Base-by-base conservation (phyloP, 64 coral and sea anemone genomes). In the Pocillopora damicornis region DNA sequence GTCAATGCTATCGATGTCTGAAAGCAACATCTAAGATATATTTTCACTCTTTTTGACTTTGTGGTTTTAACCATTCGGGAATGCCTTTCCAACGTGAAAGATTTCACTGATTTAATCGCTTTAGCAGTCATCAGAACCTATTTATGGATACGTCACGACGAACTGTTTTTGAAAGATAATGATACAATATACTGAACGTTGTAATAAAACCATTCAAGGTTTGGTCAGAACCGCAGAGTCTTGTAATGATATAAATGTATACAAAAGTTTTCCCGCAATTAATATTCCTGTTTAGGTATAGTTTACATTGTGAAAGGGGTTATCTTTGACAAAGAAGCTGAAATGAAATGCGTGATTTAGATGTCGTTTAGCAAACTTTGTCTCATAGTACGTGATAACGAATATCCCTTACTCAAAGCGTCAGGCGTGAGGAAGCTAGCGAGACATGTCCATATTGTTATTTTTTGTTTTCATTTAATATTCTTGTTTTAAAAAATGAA, bases 81-180 rank as follows among this genome's bases (percentile, higher is more conserved):
- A 79, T 79, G n/a, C 77, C 14, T 25, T n/a, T 79, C 23, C n/a
- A 23, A 59, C 58, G 22, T 26, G 57, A 1, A 58, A 60, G n/a
- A 79, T n/a, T 18, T 79, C 60, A 13, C 10, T n/a, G n/a, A 5
- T 30, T 79, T 79, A 79, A 79, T 79, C 51, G 77, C 56, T 58
- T 79, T 59, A 79, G 38, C 57, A 59, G 77, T 60, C 9, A 59
- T 59, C 17, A 22, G 77, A 34, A 20, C 11, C 57, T 30, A 26
- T 79, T 79, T 79, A 58, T 60, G 59, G 25, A 11, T 60, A 34
- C 77, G 77, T 60, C 77, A 79, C 58, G 1, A 14, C 57, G n/a
- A 79, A 30, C 59, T 79, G 56, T 79, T 59, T 79, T 79, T 79
- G 22, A 60, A n/a, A 78, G 42, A 37, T 78, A 45, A 78, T 16